Percentiles rank a stretch among this genome's conserved stretches.
Conservation (phyloP, 2,888 invertebrate species). For the Tortrix viridana region DNA sequence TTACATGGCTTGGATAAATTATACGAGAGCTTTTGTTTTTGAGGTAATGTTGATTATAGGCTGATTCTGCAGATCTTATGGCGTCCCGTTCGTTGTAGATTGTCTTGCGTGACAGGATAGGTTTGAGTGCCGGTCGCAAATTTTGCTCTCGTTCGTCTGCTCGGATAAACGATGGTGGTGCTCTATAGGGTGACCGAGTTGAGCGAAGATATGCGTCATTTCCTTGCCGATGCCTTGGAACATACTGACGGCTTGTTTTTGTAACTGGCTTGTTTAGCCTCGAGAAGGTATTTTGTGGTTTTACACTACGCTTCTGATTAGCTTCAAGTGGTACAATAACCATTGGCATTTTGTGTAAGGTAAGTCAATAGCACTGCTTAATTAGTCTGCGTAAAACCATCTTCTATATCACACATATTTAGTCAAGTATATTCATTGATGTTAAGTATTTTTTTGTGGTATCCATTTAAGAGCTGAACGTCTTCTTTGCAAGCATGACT, state of each 20-base stretch:
- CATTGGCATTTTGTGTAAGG: not conserved
- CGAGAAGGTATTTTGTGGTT: not conserved
- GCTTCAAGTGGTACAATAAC: not conserved
- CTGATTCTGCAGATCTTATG: not conserved
- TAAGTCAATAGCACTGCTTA: not conserved
- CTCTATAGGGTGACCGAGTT: too few relatives aligned
- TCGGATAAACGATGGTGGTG: too few relatives aligned
- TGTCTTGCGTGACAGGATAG: not conserved
- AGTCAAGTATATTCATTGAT: not conserved
- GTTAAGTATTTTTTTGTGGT: not conserved
- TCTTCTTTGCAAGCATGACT: not conserved
- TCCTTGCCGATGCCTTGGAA: too few relatives aligned
- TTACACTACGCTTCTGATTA: not conserved
- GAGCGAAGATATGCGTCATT: too few relatives aligned
- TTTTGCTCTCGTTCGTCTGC: not conserved
- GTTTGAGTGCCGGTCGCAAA: not conserved
- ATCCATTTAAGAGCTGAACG: not conserved
- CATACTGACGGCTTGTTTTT: not conserved
- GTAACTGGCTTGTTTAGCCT: not conserved
- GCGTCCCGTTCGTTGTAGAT: not conserved
- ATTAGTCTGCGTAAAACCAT: not conserved
- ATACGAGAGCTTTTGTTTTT: not conserved
- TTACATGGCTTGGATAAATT: not conserved
- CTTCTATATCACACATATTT: slow-evolving; percentile 7
- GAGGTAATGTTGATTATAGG: not conserved